phyloP scores from a whole-genome alignment of 2,888 invertebrate genomes.

The Thymelicus lineola region DNA sequence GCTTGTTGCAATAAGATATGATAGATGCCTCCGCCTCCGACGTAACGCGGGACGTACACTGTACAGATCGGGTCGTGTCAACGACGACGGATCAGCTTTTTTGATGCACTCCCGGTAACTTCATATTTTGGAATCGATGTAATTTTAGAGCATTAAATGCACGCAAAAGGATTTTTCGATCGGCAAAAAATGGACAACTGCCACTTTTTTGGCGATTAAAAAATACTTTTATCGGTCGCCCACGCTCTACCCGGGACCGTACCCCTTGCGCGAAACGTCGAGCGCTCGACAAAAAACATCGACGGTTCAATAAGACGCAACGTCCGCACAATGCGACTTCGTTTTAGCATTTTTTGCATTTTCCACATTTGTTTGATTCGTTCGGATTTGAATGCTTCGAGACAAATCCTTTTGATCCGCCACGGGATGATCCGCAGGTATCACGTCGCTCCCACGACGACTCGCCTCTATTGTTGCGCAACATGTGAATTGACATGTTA shows the following conservation, averaged over 20 bases:
- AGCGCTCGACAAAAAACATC: conserved; percentile 51
- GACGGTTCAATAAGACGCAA: conserved; percentile 64
- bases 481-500: conserved; percentile 11
- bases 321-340: conserved; percentile 45
- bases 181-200: conserved; percentile 60
- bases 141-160: conserved; percentile 49
- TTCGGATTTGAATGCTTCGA: conserved; percentile 50
- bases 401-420: conserved; percentile 57
- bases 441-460: conserved; percentile 44
- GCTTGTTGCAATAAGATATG: too few relatives aligned
- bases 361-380: conserved; percentile 46
- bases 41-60: too few relatives aligned
- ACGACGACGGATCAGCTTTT: conserved; percentile 2
- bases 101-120: conserved; percentile 11
- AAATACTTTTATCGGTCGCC: conserved; percentile 47
- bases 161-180: conserved; percentile 47
- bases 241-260: conserved; percentile 52
- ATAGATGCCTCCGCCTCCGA: too few relatives aligned
- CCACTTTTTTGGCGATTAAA: conserved; percentile 54
- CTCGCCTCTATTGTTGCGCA: background rate
- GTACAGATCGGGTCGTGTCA: too few relatives aligned
- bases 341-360: conserved; percentile 44
- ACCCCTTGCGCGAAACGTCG: conserved; percentile 56
- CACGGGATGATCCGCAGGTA: conserved; percentile 49
- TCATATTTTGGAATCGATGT: conserved; percentile 39